These are phyloP conservation scores for Microctenopoma steveboyesi DNA, from an alignment of 2,797 vertebrate genomes.

Conservation along the genomic window DNA sequence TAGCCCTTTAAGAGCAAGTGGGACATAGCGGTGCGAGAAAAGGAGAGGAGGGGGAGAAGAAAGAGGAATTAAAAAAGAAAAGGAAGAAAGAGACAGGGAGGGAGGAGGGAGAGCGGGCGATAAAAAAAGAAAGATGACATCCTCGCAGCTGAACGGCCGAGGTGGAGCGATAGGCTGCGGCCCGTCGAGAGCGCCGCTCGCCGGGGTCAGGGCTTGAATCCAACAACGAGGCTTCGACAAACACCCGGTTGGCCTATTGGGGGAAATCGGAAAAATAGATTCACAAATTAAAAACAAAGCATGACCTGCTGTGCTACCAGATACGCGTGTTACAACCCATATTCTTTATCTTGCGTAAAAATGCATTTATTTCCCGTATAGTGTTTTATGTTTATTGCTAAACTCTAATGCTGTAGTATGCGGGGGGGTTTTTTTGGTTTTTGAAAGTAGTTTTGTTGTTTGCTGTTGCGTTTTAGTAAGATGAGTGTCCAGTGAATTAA, in stretches of 20 bases:
- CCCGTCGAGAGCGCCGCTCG: conserved; percentile 80
- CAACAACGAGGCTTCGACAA: conserved; percentile 86
- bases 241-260: conserved; percentile 84
- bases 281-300: conserved; percentile 79
- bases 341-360: conserved; percentile 64
- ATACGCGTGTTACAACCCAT: conserved; percentile 73
- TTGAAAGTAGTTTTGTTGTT: conserved; percentile 39
- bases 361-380: conserved; percentile 64
- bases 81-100: conserved; percentile 86
- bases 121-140: conserved; percentile 90
- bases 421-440: conserved; percentile 17
- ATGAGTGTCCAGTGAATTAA: conserved; percentile 51
- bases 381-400: conserved; percentile 54
- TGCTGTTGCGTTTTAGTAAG: conserved; percentile 37
- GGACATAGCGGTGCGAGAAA: conserved; percentile 85
- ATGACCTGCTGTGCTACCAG: conserved; percentile 72
- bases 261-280: conserved; percentile 77
- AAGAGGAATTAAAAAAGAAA: conserved; percentile 89
- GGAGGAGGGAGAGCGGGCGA: conserved; percentile 84
- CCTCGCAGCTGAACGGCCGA: conserved; percentile 84
- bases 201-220: conserved; percentile 83
- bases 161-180: conserved; percentile 84
- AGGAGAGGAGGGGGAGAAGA: conserved; percentile 87
- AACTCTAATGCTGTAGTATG: conserved; percentile 56
- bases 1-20: conserved; percentile 86